Base-by-base conservation (phyloP, 1,140 invertebrate genomes). In the Latrodectus geometricus region DNA sequence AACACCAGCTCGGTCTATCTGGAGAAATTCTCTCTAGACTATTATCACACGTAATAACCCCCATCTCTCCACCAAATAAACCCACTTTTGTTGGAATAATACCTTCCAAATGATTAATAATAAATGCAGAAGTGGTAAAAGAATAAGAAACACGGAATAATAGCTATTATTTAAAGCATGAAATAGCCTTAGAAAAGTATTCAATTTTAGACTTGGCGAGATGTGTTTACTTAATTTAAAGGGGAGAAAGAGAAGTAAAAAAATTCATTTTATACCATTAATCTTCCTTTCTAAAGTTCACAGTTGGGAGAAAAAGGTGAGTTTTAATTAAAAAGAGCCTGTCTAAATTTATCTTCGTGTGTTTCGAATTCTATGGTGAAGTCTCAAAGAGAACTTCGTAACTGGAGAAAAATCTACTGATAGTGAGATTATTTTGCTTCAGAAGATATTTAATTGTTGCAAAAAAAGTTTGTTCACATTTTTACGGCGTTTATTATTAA, bases 61-160 rank as follows among this genome's bases (percentile, higher is more conserved):
- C 35, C 35, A 35, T 35, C 35, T 35, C 35, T 3, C 12, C 52
- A 76, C 70, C 69, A 75, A 83, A 83, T 83, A 74, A 75, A 83
- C 81, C 81, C 50, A 83, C 81, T 83, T 83, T 83, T 75, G 81
- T 75, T 75, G 72, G 70, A 48, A 74, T 65, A 78, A 78, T 78
- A 49, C 56, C 56, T 50, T 75, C 61, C n/a, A 75, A 78, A 78
- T 61, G 76, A 78, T 78, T 78, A 78, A 78, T 78, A 78, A 66
- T 68, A 78, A 78, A 78, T 50, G 66, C 17, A 17, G 11, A 0
- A 61, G 11, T 14, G 54, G 17, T 11, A 61, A 14, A 61, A 61
- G 54, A 61, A 61, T 14, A 61, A 11, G 54, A 61, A 11, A 11
- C 54, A 8, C 11, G 8, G 54, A 61, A 14, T 61, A 61, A 14